Percentiles rank a stretch among this genome's conserved stretches.
Evolutionary conservation across 2,113 vertebrate genomes (phyloP).

Genomic region (Capra hircus): DNA sequence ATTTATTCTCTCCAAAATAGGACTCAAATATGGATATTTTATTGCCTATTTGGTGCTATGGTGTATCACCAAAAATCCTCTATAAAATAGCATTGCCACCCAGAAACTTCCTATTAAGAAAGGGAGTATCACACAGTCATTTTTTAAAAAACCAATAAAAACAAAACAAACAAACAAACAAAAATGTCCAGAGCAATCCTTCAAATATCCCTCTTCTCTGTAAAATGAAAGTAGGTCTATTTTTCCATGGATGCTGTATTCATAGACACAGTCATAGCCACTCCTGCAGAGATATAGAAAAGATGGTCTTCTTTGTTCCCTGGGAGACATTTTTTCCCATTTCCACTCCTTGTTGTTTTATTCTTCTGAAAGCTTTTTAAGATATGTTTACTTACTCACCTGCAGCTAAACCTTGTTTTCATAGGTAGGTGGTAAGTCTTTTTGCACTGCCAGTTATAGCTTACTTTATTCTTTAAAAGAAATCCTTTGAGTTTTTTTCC

Average conservation of each 20-base stretch:
- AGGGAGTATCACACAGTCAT: background rate
- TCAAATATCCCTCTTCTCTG: background rate
- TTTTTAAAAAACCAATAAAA: background rate
- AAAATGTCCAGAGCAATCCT: background rate
- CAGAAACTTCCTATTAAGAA: background rate
- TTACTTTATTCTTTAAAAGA: constrained; percentile 3
- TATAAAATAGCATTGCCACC: background rate
- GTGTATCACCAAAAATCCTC: background rate
- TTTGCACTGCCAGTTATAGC: background rate
- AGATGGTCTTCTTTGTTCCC: constrained; percentile 4
- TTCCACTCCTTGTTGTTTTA: background rate
- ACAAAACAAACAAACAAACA: background rate
- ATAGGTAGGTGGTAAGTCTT: background rate
- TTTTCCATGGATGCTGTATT: background rate
- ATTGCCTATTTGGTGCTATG: background rate
- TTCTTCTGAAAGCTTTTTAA: constrained; percentile 24
- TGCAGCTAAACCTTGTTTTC: constrained; percentile 50
- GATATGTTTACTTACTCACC: constrained; percentile 34
- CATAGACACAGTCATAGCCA: background rate
- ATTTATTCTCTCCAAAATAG: background rate
- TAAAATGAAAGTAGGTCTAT: background rate
- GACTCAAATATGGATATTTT: background rate
- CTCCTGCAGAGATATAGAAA: background rate
- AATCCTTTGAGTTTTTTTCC: background rate
- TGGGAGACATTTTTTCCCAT: background rate